Evolutionary conservation across 2,797 vertebrate species (phyloP).

Genomic region (Hemibagrus guttatus): DNA sequence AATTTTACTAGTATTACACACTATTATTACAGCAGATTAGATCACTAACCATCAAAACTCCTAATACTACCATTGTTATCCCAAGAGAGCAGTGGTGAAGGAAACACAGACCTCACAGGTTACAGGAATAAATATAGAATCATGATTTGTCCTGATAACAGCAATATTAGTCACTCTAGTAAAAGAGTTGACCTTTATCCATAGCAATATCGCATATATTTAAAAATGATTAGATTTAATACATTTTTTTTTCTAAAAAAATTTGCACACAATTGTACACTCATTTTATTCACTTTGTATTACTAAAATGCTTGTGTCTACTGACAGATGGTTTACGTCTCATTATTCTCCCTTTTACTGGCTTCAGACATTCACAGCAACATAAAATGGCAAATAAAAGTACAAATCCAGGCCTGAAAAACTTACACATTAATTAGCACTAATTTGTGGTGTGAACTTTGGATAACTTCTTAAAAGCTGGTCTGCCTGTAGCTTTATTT

Average conservation of each 20-base stretch:
- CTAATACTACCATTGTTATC: too few species aligned
- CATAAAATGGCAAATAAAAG: constrained; percentile 17
- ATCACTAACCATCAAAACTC: background rate
- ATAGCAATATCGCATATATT: too few species aligned
- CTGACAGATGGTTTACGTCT: background rate
- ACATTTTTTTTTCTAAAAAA: too few species aligned
- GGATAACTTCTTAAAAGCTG: constrained; percentile 34
- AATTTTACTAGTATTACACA: background rate
- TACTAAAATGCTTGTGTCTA: background rate
- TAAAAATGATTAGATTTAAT: too few species aligned
- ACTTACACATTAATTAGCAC: constrained; percentile 14
- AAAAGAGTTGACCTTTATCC: too few species aligned
- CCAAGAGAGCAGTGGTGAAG: background rate
- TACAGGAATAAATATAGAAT: too few species aligned
- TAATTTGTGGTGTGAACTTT: constrained; percentile 24
- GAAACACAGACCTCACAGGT: too few species aligned
- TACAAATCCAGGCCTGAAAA: constrained; percentile 12
- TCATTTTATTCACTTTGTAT: background rate
- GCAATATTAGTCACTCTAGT: too few species aligned
- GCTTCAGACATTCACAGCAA: background rate
- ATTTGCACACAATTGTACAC: too few species aligned
- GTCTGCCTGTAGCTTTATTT: constrained; percentile 18
- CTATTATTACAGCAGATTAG: background rate
- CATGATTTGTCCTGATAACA: too few species aligned
- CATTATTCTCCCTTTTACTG: background rate